Evolutionary conservation across 2,113 vertebrate genomes (phyloP), one percentile per base, ranked within the genome.

Genomic region (Ophiodon elongatus): DNA sequence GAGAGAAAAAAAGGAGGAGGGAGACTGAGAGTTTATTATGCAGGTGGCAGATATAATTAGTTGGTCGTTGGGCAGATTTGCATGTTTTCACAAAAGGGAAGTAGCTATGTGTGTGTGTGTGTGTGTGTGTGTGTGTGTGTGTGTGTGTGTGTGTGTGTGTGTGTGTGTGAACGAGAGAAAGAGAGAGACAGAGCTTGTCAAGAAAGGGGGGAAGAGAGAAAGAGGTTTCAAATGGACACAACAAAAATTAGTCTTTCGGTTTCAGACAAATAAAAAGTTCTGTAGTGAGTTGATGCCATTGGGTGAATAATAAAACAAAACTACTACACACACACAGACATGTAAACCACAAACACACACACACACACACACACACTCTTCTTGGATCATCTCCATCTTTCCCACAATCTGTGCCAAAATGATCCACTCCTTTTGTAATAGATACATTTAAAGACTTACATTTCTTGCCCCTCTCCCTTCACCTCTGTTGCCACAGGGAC

Each of bases 31-130:
- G 87, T 92, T 92, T 92, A 91, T 91, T 92, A 93, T 94, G 95
- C 95, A 95, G 95, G 94, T 96, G 95, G 91, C 90, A 87, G 94
- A 95, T 95, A 95, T 94, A 95, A 95, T 96, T 96, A 96, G 95
- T 95, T 91, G 88, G 94, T 95, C 94, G 95, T 96, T 95, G 95
- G 91, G 87, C 84, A 76, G 75, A 95, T 96, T 96, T 96, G 95
- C 95, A 96, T 96, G 78, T 94, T 90, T 92, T 95, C 93, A 94
- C 91, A 95, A 96, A 95, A 94, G 94, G 95, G 95, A 96, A 95
- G 94, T 96, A 82, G 89, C 54, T 84, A 17, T 83, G 59, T 25
- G 73, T 72, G 67, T 47, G 73, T 80, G 73, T 52, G 72, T 68
- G 64, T 60, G 79, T 66, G 77, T 81, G 69, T 60, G 71, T 54